A percentile compares a stretch with the other conserved stretches of the same genome.
These are phyloP conservation scores for Cottoperca gobio DNA, from an alignment of 2,797 vertebrate species.

Conservation along the genomic window DNA sequence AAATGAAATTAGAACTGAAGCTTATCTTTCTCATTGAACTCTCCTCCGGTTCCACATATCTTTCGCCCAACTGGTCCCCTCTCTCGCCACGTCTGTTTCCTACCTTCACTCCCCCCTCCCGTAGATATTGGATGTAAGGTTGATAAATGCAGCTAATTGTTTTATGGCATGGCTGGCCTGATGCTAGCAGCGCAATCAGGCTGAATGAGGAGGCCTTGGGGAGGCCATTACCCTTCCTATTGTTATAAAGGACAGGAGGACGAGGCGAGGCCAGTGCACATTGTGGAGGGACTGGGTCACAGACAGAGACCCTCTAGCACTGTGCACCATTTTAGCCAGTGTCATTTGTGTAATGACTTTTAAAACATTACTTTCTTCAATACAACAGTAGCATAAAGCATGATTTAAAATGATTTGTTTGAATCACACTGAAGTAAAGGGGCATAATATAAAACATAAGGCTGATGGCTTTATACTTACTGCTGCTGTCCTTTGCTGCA, in stretches of 20 bases:
- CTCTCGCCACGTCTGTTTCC: conserved; percentile 28
- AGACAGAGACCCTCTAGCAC: conserved; percentile 68
- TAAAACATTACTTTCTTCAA: background rate
- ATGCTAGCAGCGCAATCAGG: conserved; percentile 85
- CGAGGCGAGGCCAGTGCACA: conserved; percentile 71
- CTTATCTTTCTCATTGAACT: conserved; percentile 27
- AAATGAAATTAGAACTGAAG: conserved; percentile 36
- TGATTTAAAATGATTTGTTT: background rate
- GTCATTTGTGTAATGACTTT: conserved; percentile 20
- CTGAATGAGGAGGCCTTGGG: conserved; percentile 86
- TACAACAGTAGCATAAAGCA: conserved; percentile 7
- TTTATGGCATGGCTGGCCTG: conserved; percentile 83
- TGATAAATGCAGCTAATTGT: conserved; percentile 91
- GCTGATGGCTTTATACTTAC: no score
- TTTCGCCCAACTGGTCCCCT: background rate
- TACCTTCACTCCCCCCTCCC: conserved; percentile 54
- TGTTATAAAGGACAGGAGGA: conserved; percentile 87
- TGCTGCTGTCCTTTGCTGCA: no score
- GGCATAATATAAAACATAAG: no score
- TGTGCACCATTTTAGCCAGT: conserved; percentile 27
- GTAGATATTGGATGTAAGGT: conserved; percentile 78
- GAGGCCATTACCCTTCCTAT: conserved; percentile 89
- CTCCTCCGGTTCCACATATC: conserved; percentile 17
- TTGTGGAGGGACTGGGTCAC: conserved; percentile 74
- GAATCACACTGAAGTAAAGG: background rate